Base-by-base conservation (phyloP, 2,888 invertebrate species). In the Xestia ashworthii region DNA sequence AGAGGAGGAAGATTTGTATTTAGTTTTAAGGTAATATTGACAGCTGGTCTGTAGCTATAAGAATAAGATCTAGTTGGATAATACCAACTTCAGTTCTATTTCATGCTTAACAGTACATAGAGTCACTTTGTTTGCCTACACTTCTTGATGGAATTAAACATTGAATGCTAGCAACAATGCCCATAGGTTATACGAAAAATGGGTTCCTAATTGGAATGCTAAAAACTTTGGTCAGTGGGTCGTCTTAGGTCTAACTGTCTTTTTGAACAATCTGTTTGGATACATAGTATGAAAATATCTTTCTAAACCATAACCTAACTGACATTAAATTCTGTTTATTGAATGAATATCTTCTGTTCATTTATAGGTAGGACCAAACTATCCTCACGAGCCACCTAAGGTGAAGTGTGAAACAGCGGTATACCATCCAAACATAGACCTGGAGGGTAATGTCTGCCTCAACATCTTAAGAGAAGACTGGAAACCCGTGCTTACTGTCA, bases 391-490 rank as follows among this genome's bases (percentile, higher is more conserved):
- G 95, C 99, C 99, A 66, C 99, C 99, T 38, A 99, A 99, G 97
- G 99, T 99, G 53, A 99, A 99, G 96, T 99, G 99, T 97, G 99
- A 99, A 97, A 99, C 99, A 65, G 98, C 98, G 93, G 99, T 99
- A 71, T 99, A 99, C 95, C 99, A 99, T 96, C 99, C 99, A 22
- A 99, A 99, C 95, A 99, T 99, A 94, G 99, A 99, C 97, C 97
- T 99, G 91, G 99, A 99, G 93, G 99, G 99, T 89, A 99, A 99
- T 96, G 99, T 99, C 48, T 99, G 99, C 94, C 97, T 99, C 86
- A 99, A 99, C 96, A 99, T 99, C 93, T 97, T 99, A 91, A 97
- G 99, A 92, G 99, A 99, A 97, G 99, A 99, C 97, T 99, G 99
- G 99, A 99, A 99, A 96, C 99, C 99, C 80, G 99, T 99, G 83